Conservation (phyloP, 2,113 vertebrate genomes). For the Coptodon bakossiorum region DNA sequence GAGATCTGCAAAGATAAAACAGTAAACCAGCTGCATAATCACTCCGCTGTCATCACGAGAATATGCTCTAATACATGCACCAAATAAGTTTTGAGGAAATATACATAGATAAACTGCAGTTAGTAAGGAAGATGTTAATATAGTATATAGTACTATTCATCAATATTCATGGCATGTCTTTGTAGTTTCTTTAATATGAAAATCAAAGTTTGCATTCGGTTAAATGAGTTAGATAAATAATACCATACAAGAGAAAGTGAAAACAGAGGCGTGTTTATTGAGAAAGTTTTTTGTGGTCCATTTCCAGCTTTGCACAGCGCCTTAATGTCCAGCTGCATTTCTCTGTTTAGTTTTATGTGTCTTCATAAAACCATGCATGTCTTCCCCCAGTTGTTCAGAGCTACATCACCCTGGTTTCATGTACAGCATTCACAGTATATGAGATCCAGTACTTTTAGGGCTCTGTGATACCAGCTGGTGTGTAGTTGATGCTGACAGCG, state of each 20-base stretch:
- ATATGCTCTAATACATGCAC: background rate
- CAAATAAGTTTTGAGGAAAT: background rate
- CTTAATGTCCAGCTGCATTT: background rate
- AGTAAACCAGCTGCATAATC: background rate
- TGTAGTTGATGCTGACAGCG: background rate
- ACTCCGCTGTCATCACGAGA: fast-evolving
- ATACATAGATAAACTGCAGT: background rate
- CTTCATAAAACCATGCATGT: slow-evolving; percentile 6
- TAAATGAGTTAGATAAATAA: background rate
- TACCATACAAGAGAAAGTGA: background rate
- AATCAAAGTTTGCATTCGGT: background rate
- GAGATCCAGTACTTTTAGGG: background rate
- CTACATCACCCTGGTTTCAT: background rate
- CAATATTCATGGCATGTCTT: background rate
- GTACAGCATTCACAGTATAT: background rate
- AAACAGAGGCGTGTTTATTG: background rate
- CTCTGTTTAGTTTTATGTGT: background rate
- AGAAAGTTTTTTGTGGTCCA: fast-evolving
- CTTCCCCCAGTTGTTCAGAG: background rate
- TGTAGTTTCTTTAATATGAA: background rate
- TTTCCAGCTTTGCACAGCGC: background rate
- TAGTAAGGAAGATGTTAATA: background rate
- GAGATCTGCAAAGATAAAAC: background rate
- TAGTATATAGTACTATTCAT: background rate
- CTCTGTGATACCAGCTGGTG: slow-evolving; percentile 14